Conservation (phyloP, 2,797 vertebrate species). For the Pyrocephalus nanus region DNA sequence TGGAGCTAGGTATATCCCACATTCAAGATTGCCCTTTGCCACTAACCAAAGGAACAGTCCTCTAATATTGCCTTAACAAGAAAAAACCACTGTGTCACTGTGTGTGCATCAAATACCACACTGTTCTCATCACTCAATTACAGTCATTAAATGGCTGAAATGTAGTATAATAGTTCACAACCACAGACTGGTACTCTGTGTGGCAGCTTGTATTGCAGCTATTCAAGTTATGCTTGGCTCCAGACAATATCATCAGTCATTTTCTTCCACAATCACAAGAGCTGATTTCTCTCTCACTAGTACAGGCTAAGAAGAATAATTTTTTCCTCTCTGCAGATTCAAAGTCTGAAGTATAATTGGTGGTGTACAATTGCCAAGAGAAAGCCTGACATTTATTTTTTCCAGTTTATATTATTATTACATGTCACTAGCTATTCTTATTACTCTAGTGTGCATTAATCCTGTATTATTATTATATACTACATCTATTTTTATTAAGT, state of each 20-base stretch:
- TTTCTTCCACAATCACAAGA: not conserved
- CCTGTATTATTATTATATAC: not conserved
- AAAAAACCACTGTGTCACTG: not conserved
- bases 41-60: not conserved
- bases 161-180: not conserved
- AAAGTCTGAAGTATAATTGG: not conserved
- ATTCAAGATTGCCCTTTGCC: not conserved
- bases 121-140: not conserved
- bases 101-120: not conserved
- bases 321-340: not conserved
- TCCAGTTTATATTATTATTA: not conserved
- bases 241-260: not conserved
- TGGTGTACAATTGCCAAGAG: not conserved
- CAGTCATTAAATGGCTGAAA: not conserved
- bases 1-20: not conserved
- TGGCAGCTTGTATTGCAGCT: not conserved
- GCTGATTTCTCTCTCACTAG: not conserved
- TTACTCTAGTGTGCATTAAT: not conserved
- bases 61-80: not conserved
- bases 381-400: not conserved
- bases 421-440: not conserved
- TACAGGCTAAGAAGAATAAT: not conserved
- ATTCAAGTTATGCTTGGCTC: not conserved
- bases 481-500: not conserved
- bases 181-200: not conserved